phyloP scores from a whole-genome alignment of 2,797 vertebrate species.

The Erithacus rubecula region DNA sequence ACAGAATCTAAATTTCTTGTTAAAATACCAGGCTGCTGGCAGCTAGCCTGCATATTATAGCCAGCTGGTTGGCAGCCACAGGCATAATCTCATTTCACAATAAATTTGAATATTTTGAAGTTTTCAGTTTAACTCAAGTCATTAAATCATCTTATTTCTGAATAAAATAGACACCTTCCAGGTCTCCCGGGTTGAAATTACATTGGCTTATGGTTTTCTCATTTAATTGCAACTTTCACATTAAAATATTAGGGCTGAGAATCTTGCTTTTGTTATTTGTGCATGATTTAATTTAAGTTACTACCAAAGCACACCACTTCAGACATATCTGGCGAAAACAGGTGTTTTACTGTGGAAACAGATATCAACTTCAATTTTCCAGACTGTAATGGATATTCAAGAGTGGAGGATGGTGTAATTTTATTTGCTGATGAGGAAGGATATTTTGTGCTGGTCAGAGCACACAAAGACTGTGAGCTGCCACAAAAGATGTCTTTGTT shows the following conservation, averaged over 20 bases:
- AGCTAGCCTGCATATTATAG: neutral
- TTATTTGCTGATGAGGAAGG: neutral
- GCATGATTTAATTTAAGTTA: neutral
- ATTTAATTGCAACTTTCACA: neutral
- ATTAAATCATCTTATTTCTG: neutral
- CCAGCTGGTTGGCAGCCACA: neutral
- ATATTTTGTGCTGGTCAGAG: neutral
- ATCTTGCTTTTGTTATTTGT: neutral
- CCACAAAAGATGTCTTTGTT: neutral
- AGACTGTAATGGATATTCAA: neutral
- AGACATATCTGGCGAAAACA: neutral
- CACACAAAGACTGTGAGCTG: neutral
- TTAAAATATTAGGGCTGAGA: neutral
- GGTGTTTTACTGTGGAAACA: neutral
- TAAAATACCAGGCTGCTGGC: neutral
- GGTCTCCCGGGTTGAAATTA: neutral
- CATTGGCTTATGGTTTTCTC: neutral
- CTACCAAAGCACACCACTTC: neutral
- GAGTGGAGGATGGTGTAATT: neutral
- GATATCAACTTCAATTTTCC: neutral
- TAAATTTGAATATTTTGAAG: neutral
- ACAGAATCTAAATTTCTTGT: neutral
- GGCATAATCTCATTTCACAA: neutral
- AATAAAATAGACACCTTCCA: neutral
- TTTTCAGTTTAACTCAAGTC: neutral